phyloP scores from a whole-genome alignment of 1,140 invertebrate genomes.

The Oncopodura yosiiana region DNA sequence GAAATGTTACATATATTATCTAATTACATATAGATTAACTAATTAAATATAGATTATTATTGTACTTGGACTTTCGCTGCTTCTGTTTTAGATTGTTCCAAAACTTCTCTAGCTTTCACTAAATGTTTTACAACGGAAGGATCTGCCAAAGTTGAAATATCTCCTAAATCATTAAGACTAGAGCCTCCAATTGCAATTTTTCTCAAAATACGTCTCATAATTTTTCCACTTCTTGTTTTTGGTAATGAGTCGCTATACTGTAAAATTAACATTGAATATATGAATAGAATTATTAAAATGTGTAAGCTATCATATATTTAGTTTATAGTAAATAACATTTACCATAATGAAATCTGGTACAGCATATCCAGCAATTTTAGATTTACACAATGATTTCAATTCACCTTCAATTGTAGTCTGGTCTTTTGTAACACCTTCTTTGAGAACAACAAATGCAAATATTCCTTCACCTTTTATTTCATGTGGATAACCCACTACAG shows the following conservation, averaged over 20 bases:
- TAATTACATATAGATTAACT: no score
- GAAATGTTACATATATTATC: no score
- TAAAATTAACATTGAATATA: conserved; percentile 1
- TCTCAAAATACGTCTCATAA: conserved; percentile 52
- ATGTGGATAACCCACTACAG: conserved; percentile 55
- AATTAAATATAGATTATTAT: no score
- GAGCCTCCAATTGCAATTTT: conserved; percentile 49
- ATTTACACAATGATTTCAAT: conserved; percentile 45
- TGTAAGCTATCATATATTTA: not conserved
- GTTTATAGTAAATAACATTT: conserved; percentile 1
- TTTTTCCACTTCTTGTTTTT: conserved; percentile 50
- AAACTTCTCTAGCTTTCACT: not conserved
- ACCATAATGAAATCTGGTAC: conserved; percentile 51
- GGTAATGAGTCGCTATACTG: conserved; percentile 16
- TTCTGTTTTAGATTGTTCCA: not conserved
- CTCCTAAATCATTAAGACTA: conserved; percentile 46
- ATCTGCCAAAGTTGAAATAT: conserved; percentile 45
- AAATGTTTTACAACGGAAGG: conserved; percentile 31
- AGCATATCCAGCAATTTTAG: conserved; percentile 56
- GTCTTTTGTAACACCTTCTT: conserved; percentile 41
- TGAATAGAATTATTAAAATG: not conserved
- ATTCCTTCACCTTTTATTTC: conserved; percentile 53
- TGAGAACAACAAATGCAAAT: conserved; percentile 54
- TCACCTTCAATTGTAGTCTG: conserved; percentile 40
- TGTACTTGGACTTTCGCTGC: conserved; percentile 3